Evolutionary conservation across 2,888 invertebrate genomes (phyloP).

Genomic region (Strigamia transsilvanica): DNA sequence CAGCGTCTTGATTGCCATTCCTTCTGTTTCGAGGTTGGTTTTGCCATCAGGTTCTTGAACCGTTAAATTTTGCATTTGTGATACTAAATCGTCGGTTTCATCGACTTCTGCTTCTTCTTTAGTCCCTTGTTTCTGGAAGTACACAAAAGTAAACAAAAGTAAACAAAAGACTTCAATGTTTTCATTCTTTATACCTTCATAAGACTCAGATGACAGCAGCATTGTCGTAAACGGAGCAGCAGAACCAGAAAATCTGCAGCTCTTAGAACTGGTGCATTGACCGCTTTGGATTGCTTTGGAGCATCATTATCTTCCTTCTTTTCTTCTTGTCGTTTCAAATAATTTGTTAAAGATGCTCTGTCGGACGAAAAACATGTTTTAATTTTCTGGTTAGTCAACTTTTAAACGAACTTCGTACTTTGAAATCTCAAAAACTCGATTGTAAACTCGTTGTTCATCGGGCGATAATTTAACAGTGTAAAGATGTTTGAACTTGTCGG

Average conservation of each 20-base stretch:
- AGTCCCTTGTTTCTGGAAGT: not conserved
- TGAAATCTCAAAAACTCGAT: constrained; percentile 69
- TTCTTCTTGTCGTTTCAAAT: constrained; percentile 62
- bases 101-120: not conserved
- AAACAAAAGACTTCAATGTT: too few species aligned
- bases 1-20: not conserved
- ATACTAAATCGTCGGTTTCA: constrained; percentile 24
- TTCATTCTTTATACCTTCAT: constrained; percentile 74
- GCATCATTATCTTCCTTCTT: constrained; percentile 57
- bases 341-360: constrained; percentile 62
- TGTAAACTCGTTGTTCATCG: constrained; percentile 73
- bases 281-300: not conserved
- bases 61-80: constrained; percentile 38
- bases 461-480: constrained; percentile 61
- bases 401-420: constrained; percentile 60
- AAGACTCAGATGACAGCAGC: constrained; percentile 87
- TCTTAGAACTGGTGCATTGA: not conserved
- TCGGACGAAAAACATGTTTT: not conserved
- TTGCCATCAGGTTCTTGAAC: not conserved
- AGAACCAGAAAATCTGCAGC: constrained; percentile 71
- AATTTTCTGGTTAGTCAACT: constrained; percentile 59
- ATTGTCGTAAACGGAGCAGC: constrained; percentile 83
- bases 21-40: not conserved
- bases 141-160: too few species aligned
- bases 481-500: constrained; percentile 71